These are phyloP conservation scores for Scaptomyza montana DNA, from an alignment of 1,140 invertebrate species.

Conservation along the genomic window DNA sequence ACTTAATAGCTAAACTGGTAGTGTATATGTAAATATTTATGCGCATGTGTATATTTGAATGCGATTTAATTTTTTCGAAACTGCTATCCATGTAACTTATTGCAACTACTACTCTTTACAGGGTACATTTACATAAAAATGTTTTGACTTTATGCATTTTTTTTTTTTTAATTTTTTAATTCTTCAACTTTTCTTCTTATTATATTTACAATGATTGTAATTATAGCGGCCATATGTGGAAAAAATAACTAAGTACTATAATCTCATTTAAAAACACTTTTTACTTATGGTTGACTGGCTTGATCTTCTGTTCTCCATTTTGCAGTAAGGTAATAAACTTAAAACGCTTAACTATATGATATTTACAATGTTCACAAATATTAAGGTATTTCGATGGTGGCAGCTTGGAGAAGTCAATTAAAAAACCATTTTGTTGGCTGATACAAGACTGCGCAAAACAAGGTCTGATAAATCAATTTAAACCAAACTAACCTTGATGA, in stretches of 20 bases:
- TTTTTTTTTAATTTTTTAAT: constrained; percentile 34
- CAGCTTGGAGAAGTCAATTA: constrained; percentile 42
- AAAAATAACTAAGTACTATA: constrained; percentile 48
- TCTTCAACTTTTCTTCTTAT: constrained; percentile 37
- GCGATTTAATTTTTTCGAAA: constrained; percentile 29
- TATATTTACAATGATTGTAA: constrained; percentile 51
- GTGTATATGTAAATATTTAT: constrained; percentile 35
- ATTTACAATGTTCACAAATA: constrained; percentile 48
- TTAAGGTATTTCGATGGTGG: constrained; percentile 49
- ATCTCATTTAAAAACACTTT: constrained; percentile 29
- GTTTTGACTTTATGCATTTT: constrained; percentile 34
- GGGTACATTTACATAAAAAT: constrained; percentile 52
- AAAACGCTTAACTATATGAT: constrained; percentile 42
- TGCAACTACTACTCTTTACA: constrained; percentile 45
- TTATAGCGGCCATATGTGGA: constrained; percentile 31
- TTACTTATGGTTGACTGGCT: constrained; percentile 14
- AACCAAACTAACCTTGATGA: background rate
- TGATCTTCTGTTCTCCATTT: constrained; percentile 13
- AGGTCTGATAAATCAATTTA: constrained; percentile 9
- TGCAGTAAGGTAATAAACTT: constrained; percentile 14
- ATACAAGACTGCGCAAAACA: constrained; percentile 24
- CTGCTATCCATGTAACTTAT: constrained; percentile 27
- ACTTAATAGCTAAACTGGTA: constrained; percentile 58
- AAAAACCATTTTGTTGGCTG: constrained; percentile 1
- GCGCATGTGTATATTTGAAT: constrained; percentile 17